These are phyloP conservation scores for Pangasius djambal DNA, from an alignment of 2,797 vertebrate genomes.

Conservation along the genomic window DNA sequence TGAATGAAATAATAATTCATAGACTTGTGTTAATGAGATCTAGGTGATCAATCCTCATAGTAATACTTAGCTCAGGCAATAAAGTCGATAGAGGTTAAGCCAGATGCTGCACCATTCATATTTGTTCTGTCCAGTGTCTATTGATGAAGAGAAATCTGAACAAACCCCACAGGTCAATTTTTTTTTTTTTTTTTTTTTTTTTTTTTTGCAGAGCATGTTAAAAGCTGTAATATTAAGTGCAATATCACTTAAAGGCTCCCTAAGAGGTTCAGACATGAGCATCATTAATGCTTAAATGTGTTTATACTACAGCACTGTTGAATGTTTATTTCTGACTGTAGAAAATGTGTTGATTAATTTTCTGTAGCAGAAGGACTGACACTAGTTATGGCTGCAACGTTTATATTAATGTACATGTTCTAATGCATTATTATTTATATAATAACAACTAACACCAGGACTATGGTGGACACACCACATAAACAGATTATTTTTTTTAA, in stretches of 20 bases:
- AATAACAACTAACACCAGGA: background rate
- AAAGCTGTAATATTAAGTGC: background rate
- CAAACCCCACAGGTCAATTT: background rate
- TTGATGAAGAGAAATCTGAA: constrained; percentile 7
- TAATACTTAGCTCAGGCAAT: constrained; percentile 1
- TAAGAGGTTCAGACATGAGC: background rate
- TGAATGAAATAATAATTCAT: background rate
- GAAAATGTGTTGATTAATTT: background rate
- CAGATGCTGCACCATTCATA: background rate
- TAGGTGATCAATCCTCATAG: background rate
- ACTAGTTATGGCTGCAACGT: background rate
- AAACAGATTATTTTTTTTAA: background rate
- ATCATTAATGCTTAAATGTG: background rate
- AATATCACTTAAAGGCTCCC: background rate
- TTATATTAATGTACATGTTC: background rate
- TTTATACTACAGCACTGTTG: background rate
- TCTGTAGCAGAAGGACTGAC: background rate
- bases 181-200: background rate
- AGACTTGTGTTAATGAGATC: constrained; percentile 3
- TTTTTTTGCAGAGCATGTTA: background rate
- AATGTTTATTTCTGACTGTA: background rate
- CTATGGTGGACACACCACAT: background rate
- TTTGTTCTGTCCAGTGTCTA: constrained; percentile 4
- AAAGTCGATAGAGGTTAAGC: constrained; percentile 8
- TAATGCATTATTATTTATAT: background rate